Conservation (phyloP, 2,888 invertebrate genomes). For the Drepana falcataria region DNA sequence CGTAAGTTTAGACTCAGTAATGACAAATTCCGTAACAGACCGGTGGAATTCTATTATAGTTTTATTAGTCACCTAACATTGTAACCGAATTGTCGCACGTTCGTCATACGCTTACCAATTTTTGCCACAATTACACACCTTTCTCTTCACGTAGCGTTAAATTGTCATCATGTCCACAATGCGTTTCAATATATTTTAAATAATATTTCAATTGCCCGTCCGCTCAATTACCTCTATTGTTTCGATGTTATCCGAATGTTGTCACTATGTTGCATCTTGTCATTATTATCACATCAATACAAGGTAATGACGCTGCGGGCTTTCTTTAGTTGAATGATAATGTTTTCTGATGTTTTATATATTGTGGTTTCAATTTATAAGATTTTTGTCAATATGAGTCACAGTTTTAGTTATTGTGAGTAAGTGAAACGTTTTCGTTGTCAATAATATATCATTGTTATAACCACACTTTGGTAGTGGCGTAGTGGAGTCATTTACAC, state of each 20-base stretch:
- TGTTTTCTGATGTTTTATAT: no score
- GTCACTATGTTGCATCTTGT: background rate
- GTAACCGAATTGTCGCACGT: background rate
- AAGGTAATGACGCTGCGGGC: background rate
- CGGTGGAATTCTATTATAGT: background rate
- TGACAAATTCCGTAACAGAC: background rate
- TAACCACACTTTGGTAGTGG: no score
- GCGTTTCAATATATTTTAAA: slow-evolving; percentile 30
- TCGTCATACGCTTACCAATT: background rate
- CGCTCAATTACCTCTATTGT: slow-evolving; percentile 19
- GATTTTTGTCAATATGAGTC: no score
- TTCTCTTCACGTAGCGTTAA: slow-evolving; percentile 16
- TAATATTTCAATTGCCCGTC: slow-evolving; percentile 33
- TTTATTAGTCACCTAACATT: background rate
- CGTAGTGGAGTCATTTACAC: no score
- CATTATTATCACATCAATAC: background rate
- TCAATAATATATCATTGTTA: no score
- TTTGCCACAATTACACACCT: background rate
- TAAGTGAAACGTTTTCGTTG: no score
- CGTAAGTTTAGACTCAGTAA: background rate
- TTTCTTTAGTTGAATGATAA: no score
- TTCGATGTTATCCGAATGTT: slow-evolving; percentile 27
- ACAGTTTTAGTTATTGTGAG: no score
- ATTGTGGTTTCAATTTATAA: no score
- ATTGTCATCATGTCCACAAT: slow-evolving; percentile 18